These are phyloP conservation scores for Agrilus cyanescens DNA, from an alignment of 2,888 invertebrate species.

Conservation along the genomic window DNA sequence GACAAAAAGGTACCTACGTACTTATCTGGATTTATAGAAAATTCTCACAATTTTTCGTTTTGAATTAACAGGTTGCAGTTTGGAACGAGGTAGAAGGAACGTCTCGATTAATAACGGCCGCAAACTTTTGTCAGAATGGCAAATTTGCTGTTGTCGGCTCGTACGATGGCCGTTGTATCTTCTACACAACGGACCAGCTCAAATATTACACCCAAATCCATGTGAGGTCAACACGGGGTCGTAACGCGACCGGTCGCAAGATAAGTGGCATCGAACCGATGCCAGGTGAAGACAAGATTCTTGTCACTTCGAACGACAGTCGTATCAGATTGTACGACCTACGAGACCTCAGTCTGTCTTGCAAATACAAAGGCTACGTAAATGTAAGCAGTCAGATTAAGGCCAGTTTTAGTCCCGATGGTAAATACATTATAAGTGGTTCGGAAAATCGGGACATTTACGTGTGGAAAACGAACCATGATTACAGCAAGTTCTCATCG, in stretches of 20 bases:
- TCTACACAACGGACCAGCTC: conserved; percentile 95
- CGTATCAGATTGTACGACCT: conserved; percentile 92
- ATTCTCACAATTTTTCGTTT: conserved; percentile 1
- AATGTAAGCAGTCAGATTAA: conserved; percentile 96
- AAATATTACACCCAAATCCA: conserved; percentile 98
- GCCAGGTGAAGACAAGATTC: conserved; percentile 89
- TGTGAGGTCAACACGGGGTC: conserved; percentile 89
- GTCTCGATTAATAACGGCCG: conserved; percentile 89
- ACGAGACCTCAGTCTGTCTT: conserved; percentile 79
- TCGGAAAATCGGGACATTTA: conserved; percentile 97
- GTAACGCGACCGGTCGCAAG: conserved; percentile 88
- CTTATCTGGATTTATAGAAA: conserved; percentile 1
- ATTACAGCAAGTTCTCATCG: conserved; percentile 88
- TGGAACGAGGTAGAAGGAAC: conserved; percentile 97
- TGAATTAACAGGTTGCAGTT: conserved; percentile 59
- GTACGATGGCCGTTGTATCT: conserved; percentile 96
- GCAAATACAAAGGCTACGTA: conserved; percentile 47
- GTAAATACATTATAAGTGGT: conserved; percentile 93
- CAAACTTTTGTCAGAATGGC: conserved; percentile 95
- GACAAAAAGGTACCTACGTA: conserved; percentile 67
- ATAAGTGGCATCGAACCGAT: conserved; percentile 96
- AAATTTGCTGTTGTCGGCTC: conserved; percentile 97
- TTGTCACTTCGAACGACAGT: conserved; percentile 97
- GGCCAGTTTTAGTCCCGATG: conserved; percentile 94
- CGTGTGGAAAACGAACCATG: conserved; percentile 96